Base-by-base conservation (phyloP, 2,797 vertebrate species). In the Bradypodion ventrale region DNA sequence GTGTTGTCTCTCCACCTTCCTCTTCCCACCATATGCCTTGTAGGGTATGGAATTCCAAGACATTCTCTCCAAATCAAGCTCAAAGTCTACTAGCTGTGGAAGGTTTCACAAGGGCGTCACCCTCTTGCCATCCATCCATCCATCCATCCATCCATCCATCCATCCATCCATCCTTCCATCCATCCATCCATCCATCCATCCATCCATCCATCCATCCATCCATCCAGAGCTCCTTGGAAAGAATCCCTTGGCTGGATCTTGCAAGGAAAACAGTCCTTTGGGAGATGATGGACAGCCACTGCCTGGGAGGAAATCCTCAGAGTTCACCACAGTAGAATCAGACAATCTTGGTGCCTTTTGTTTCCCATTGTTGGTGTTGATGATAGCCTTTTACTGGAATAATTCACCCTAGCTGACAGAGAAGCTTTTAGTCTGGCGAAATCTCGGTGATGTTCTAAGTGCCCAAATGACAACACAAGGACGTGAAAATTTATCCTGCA, bases 381-480 rank as follows among this genome's bases (percentile, higher is more conserved):
- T 91, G 88, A 91, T 91, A 90, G 81, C 90, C 92, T 94, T 94
- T 91, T 90, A 92, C 92, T 42, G 91, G 89, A 94, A 94, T 92
- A 93, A 91, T 93, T 93, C 82, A 83, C 74, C 91, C 87, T 75
- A 37, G 87, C 87, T 95, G 95, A 94, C 95, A 95, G 93, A 78
- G 84, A 84, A 90, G 93, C 93, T 95, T 93, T 84, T 89, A 94
- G 91, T 89, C 66, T 62, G 86, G 85, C 60, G 89, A 93, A 93
- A 92, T 91, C 92, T 88, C 90, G 25, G 16, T 93, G 95, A 94
- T 94, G 91, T 90, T 91, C 91, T 90, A 93, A 89, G 79, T 91
- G 93, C 90, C 92, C 90, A 92, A 94, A 89, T 90, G 94, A 95
- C 94, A 95, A 93, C 84, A 91, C 93, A 90, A 89, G 90, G 93